Percentiles rank a stretch among this genome's conserved stretches.
These are phyloP conservation scores for Tupaia tana DNA, from an alignment of 2,113 vertebrate genomes.

Conservation along the genomic window DNA sequence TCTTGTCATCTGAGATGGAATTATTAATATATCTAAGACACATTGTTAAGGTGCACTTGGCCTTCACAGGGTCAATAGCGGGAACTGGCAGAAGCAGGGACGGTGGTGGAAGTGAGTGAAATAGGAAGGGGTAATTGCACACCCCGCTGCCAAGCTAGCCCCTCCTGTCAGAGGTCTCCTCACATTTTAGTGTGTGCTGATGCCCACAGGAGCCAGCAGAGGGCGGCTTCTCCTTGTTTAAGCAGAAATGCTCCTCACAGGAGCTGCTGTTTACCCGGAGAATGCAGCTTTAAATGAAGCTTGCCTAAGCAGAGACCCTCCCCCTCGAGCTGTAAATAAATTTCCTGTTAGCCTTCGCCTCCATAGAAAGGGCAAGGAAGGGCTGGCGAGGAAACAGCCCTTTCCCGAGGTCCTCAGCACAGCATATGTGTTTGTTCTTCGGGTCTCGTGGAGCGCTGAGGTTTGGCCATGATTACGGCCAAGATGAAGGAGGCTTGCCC, in stretches of 20 bases:
- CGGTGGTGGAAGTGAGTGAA: not conserved
- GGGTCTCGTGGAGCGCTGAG: not conserved
- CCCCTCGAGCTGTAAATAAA: not conserved
- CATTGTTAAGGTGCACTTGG: not conserved
- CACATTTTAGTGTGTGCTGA: not conserved
- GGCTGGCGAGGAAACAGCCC: not conserved
- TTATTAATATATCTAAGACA: not conserved
- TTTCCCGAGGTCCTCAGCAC: not conserved
- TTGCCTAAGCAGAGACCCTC: not conserved
- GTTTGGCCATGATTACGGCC: not conserved
- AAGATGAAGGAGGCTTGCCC: not conserved
- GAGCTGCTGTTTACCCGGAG: not conserved
- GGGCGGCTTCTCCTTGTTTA: conserved; percentile 82
- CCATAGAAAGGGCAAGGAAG: not conserved
- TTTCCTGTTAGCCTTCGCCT: conserved; percentile 17
- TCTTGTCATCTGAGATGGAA: conserved; percentile 1
- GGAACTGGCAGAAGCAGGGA: not conserved
- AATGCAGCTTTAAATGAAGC: not conserved
- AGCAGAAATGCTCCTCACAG: not conserved
- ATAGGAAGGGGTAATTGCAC: no score
- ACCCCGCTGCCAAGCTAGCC: fast-evolving
- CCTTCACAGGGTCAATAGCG: not conserved
- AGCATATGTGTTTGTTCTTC: fast-evolving
- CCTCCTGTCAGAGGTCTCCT: not conserved
- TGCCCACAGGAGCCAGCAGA: conserved; percentile 79